Conservation (phyloP, 2,888 invertebrate species). For the Caenorhabditis sp. region DNA sequence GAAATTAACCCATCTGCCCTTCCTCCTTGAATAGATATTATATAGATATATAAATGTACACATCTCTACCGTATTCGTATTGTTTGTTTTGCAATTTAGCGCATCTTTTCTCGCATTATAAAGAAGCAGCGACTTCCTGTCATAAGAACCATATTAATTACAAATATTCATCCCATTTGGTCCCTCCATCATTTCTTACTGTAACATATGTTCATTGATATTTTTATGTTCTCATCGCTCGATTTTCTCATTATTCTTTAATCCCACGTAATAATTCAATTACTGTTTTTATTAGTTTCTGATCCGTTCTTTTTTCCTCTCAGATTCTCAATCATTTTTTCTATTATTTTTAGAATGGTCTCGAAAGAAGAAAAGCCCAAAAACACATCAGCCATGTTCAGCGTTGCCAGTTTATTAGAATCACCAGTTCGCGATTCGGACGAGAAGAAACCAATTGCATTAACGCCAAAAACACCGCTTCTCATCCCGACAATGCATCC, state of each 20-base stretch:
- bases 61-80: slow-evolving; percentile 33
- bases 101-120: slow-evolving; percentile 6
- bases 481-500: slow-evolving; percentile 22
- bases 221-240: slow-evolving; percentile 15
- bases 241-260: slow-evolving; percentile 25
- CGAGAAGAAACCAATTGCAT: slow-evolving; percentile 19
- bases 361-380: slow-evolving; percentile 40
- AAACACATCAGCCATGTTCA: slow-evolving; percentile 37
- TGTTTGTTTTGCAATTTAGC: slow-evolving; percentile 47
- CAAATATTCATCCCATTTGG: slow-evolving; percentile 14
- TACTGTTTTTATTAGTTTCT: slow-evolving; percentile 5
- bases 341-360: slow-evolving; percentile 25
- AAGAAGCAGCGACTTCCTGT: slow-evolving; percentile 11
- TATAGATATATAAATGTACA: background rate
- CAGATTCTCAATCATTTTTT: too few relatives aligned
- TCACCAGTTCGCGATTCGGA: slow-evolving; percentile 7
- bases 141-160: slow-evolving; percentile 37
- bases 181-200: slow-evolving; percentile 10
- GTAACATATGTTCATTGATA: slow-evolving; percentile 33
- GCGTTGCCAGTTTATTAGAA: slow-evolving; percentile 47
- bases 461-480: slow-evolving; percentile 36
- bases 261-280: slow-evolving; percentile 5
- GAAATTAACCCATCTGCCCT: slow-evolving; percentile 33
- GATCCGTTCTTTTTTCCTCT: slow-evolving; percentile 23
- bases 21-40: slow-evolving; percentile 1